Evolutionary conservation across 2,888 invertebrate genomes (phyloP).

Genomic region (Rutpela maculata): DNA sequence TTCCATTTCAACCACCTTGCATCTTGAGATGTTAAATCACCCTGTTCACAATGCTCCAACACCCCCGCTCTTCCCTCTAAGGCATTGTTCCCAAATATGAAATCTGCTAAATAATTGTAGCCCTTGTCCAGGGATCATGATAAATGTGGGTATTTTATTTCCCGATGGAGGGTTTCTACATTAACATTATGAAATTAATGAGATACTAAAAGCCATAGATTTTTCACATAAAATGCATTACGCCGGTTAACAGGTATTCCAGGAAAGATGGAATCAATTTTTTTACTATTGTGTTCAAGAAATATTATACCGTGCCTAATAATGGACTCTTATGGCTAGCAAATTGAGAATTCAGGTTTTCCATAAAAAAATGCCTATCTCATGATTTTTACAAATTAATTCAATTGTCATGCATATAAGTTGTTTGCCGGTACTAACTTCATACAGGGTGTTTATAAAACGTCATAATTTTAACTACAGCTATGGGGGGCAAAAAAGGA

Average conservation of each 20-base stretch:
- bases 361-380: not conserved
- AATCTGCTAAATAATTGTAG: slow-evolving; percentile 71
- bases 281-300: slow-evolving; percentile 46
- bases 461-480: too few species aligned
- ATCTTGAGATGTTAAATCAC: slow-evolving; percentile 67
- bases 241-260: slow-evolving; percentile 43
- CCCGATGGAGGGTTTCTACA: slow-evolving; percentile 60
- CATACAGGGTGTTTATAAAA: too few species aligned
- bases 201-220: slow-evolving; percentile 55
- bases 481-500: too few species aligned
- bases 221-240: slow-evolving; percentile 43
- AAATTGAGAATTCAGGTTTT: not conserved
- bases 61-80: slow-evolving; percentile 51
- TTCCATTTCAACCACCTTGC: slow-evolving; percentile 70
- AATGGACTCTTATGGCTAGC: slow-evolving; percentile 11
- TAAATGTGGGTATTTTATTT: slow-evolving; percentile 67
- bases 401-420: too few species aligned
- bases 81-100: slow-evolving; percentile 68
- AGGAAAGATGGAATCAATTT: slow-evolving; percentile 45
- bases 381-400: not conserved
- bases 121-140: slow-evolving; percentile 66
- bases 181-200: slow-evolving; percentile 61
- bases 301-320: slow-evolving; percentile 38
- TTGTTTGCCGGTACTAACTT: too few species aligned
- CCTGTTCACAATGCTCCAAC: slow-evolving; percentile 61